Conservation (phyloP, 2,113 vertebrate genomes). For the Paradisaea rubra region DNA sequence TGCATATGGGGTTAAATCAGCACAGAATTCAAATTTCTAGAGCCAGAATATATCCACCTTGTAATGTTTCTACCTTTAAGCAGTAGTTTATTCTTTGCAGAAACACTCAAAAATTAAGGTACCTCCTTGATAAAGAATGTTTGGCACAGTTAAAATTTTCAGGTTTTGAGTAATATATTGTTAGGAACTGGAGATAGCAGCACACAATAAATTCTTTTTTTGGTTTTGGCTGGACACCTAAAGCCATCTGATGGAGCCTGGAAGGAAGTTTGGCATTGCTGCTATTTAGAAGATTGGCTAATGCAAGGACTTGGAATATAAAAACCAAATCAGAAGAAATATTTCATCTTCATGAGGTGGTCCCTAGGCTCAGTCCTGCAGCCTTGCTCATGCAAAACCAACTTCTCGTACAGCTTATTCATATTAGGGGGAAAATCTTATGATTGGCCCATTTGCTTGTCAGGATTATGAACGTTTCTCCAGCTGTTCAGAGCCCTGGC, state of each 20-base stretch:
- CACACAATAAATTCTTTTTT: conserved; percentile 2
- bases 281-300: conserved; percentile 21
- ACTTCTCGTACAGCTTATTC: neutral
- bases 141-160: conserved; percentile 58
- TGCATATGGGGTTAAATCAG: neutral
- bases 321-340: conserved; percentile 7
- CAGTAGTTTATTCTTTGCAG: conserved; percentile 54
- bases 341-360: conserved; percentile 6
- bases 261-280: conserved; percentile 37
- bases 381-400: neutral
- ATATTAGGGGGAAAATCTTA: neutral
- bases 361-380: neutral
- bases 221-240: conserved; percentile 36
- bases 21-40: neutral
- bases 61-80: neutral
- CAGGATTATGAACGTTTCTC: neutral
- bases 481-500: neutral
- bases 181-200: conserved; percentile 48
- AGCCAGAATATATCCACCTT: neutral
- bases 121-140: conserved; percentile 66
- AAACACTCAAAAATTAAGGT: conserved; percentile 42
- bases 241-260: conserved; percentile 15
- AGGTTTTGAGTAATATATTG: conserved; percentile 45
- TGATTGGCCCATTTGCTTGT: neutral
- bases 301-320: conserved; percentile 12